Evolutionary conservation across 2,888 invertebrate genomes (phyloP).

Genomic region (Rhorus exstirpatorius): DNA sequence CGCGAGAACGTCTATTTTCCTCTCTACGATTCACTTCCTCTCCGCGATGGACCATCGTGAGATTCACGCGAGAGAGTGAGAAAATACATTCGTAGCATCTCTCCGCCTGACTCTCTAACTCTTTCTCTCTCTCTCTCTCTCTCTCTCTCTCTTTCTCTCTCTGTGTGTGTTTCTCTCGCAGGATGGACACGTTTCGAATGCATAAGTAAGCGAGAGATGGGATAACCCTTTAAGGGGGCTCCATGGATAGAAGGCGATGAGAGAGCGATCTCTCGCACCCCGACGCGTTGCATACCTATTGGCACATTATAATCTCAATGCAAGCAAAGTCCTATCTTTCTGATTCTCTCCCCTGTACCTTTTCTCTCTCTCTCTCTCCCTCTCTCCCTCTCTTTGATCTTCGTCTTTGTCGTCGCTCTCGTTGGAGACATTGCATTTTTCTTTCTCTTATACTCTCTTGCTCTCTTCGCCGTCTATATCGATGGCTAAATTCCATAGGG

Average conservation of each 20-base stretch:
- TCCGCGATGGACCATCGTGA: conserved; percentile 61
- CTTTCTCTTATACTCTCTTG: conserved; percentile 17
- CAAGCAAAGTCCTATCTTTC: conserved; percentile 59
- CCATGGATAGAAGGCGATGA: conserved; percentile 54
- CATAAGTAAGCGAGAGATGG: conserved; percentile 80
- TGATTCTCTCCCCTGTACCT: conserved; percentile 47
- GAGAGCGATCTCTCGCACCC: conserved; percentile 66
- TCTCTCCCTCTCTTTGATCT: conserved; percentile 12
- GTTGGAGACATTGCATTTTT: conserved; percentile 52
- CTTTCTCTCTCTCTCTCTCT: conserved; percentile 3
- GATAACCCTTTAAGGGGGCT: conserved; percentile 70
- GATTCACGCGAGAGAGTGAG: conserved; percentile 61
- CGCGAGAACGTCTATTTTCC: conserved; percentile 34
- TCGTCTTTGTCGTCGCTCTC: conserved; percentile 35
- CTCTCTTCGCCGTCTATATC: conserved; percentile 15
- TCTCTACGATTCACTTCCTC: conserved; percentile 64
- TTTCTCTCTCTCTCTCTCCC: conserved; percentile 28
- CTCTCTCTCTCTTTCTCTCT: background rate
- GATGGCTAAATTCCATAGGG: no score
- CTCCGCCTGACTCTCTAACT: background rate
- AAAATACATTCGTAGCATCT: conserved; percentile 25
- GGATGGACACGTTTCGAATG: conserved; percentile 75
- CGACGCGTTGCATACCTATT: conserved; percentile 70
- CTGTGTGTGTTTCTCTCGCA: conserved; percentile 2
- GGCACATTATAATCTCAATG: conserved; percentile 71